Conservation (phyloP, 2,888 invertebrate genomes). For the Prosapia bicincta region DNA sequence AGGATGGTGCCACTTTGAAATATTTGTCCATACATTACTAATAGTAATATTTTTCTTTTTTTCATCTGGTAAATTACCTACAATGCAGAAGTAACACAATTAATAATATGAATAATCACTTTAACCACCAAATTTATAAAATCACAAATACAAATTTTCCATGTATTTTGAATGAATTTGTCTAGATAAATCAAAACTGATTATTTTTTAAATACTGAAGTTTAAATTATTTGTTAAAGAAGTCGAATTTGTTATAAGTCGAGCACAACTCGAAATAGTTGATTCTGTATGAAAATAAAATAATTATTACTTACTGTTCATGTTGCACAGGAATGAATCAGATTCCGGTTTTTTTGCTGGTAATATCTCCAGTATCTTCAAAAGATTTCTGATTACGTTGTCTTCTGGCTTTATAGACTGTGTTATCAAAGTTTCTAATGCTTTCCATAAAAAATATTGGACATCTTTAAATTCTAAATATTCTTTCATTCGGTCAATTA, state of each 20-base stretch:
- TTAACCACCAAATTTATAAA: too few species aligned
- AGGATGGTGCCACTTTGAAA: conserved; percentile 66
- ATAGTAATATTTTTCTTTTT: conserved; percentile 53
- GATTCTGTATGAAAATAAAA: too few species aligned
- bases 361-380: conserved; percentile 21
- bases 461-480: conserved; percentile 28
- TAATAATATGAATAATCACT: conserved; percentile 7
- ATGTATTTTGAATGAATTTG: too few species aligned
- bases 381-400: conserved; percentile 10
- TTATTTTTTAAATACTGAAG: too few species aligned
- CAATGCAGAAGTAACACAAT: conserved; percentile 34
- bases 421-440: conserved; percentile 23
- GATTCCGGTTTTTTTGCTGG: conserved; percentile 18
- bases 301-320: conserved; percentile 5
- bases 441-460: conserved; percentile 31
- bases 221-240: too few species aligned
- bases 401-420: neutral
- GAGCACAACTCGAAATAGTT: too few species aligned
- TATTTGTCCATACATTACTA: conserved; percentile 71
- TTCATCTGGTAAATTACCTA: conserved; percentile 59
- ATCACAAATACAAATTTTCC: too few species aligned
- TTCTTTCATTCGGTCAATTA: conserved; percentile 1
- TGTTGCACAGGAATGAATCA: neutral
- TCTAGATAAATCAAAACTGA: too few species aligned
- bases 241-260: too few species aligned